These are phyloP conservation scores for Macrosoma leucophasiata DNA, from an alignment of 2,888 invertebrate species.

Conservation along the genomic window DNA sequence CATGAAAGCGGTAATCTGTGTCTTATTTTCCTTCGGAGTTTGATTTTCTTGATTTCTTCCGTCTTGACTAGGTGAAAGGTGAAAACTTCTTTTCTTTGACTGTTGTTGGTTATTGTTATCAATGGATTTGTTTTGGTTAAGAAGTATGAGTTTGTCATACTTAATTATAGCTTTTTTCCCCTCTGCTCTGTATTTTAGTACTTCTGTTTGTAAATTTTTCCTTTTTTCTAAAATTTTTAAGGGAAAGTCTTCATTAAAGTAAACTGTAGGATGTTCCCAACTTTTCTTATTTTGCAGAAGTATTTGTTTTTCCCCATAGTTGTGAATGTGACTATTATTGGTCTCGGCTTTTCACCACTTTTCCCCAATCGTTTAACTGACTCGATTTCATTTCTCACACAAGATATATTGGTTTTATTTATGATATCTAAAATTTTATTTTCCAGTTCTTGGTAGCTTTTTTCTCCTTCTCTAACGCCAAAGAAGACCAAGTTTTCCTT, in stretches of 20 bases:
- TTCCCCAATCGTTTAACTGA: conserved; percentile 2
- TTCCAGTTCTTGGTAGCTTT: conserved; percentile 4
- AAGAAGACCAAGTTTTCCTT: conserved; percentile 3
- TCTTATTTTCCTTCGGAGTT: too few species aligned
- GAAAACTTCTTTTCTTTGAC: too few species aligned
- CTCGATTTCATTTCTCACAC: neutral
- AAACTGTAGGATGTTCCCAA: neutral
- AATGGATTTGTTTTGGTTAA: too few species aligned
- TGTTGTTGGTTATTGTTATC: too few species aligned
- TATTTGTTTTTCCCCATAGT: conserved; percentile 2
- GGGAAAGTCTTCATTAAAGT: neutral
- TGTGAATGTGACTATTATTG: conserved; percentile 1
- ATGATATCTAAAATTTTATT: conserved; percentile 6
- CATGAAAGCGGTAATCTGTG: too few species aligned
- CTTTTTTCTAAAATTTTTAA: too few species aligned
- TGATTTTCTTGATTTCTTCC: too few species aligned
- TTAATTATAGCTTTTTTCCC: conserved; percentile 4
- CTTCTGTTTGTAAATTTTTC: too few species aligned
- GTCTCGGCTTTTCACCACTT: neutral
- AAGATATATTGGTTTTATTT: conserved; percentile 2
- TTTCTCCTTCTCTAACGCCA: conserved; percentile 4
- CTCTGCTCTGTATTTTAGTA: neutral
- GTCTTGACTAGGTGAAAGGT: too few species aligned
- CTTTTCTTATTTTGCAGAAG: neutral
- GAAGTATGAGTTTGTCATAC: conserved; percentile 1